Conservation (phyloP, 2,888 invertebrate genomes). For the Anoncus sp. region DNA sequence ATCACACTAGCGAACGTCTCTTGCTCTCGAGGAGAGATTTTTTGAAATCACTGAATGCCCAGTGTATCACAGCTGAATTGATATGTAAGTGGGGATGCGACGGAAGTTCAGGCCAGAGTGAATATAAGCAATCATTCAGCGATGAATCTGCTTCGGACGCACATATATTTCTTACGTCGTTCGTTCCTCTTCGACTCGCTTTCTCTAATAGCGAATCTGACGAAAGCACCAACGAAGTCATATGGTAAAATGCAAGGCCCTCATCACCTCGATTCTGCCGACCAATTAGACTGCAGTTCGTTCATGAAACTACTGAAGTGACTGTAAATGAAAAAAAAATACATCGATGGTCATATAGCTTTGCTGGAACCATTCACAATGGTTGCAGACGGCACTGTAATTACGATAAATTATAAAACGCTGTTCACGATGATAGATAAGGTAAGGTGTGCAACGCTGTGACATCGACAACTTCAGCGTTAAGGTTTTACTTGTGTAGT, state of each 20-base stretch:
- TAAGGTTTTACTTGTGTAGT: not conserved
- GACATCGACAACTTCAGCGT: not conserved
- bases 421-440: not conserved
- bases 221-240: not conserved
- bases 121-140: conserved; percentile 11
- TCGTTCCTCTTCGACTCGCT: conserved; percentile 4
- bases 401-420: not conserved
- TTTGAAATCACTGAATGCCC: not conserved
- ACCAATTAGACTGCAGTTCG: too few relatives aligned
- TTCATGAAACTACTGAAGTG: too few relatives aligned
- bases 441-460: not conserved
- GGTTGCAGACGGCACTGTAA: not conserved
- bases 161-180: conserved; percentile 9
- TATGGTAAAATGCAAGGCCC: too few relatives aligned
- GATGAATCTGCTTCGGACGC: conserved; percentile 8
- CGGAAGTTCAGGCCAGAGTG: conserved; percentile 5
- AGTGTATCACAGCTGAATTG: not conserved
- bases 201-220: conserved; percentile 6
- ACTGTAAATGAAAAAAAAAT: too few relatives aligned
- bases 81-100: not conserved
- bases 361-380: not conserved
- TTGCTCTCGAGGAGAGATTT: conserved; percentile 5
- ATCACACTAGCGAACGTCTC: conserved; percentile 4
- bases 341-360: not conserved
- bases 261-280: too few relatives aligned